Evolutionary conservation across 92 coral and sea anemone genomes (phyloP).

Genomic region (Metridium senile): DNA sequence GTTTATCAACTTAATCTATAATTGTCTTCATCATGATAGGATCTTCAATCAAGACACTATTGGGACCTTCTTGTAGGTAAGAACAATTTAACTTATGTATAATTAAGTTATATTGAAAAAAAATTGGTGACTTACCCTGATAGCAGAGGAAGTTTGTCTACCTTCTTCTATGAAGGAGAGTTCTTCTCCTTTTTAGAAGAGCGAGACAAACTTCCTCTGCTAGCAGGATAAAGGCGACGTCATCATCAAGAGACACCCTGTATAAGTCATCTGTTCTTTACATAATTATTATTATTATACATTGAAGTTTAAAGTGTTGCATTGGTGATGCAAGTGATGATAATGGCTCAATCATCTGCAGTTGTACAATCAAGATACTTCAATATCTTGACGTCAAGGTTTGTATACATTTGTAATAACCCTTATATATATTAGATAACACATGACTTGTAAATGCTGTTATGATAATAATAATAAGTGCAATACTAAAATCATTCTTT

Average conservation of each 20-base stretch:
- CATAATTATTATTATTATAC: not conserved
- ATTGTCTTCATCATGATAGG: constrained; percentile 39
- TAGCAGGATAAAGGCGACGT: too few species aligned
- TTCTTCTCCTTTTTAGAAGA: too few species aligned
- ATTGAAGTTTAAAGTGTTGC: constrained; percentile 76
- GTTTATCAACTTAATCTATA: not conserved
- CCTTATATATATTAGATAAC: too few species aligned
- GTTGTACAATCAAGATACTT: constrained; percentile 73
- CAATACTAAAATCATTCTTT: too few species aligned
- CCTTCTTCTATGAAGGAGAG: too few species aligned
- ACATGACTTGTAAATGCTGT: too few species aligned
- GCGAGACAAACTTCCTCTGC: too few species aligned
- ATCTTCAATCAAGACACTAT: constrained; percentile 69
- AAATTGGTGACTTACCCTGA: too few species aligned
- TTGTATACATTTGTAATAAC: not conserved
- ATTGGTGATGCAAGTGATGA: constrained; percentile 44
- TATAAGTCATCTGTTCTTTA: not conserved
- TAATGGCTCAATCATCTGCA: constrained; percentile 59
- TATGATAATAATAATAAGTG: too few species aligned
- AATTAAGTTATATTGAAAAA: too few species aligned
- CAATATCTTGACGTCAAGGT: constrained; percentile 86
- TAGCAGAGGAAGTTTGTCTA: too few species aligned
- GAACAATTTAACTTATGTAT: not conserved
- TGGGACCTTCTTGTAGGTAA: constrained; percentile 75
- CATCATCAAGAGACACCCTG: too few species aligned